Conservation (phyloP, 2,113 vertebrate species). For the Cephalopterus ornatus region DNA sequence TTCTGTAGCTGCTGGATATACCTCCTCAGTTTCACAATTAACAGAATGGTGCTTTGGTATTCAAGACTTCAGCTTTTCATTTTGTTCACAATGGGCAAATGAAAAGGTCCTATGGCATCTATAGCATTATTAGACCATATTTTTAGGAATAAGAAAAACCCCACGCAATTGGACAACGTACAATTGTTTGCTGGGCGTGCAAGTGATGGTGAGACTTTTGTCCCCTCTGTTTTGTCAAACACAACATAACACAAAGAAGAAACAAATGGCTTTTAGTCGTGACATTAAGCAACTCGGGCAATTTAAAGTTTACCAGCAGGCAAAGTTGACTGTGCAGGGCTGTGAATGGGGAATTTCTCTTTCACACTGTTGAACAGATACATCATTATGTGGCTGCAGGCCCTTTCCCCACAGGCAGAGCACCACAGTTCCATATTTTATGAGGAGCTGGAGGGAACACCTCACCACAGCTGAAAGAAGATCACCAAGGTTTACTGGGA, state of each 20-base stretch:
- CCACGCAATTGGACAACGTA: neutral
- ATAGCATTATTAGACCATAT: neutral
- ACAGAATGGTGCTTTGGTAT: neutral
- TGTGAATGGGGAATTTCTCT: neutral
- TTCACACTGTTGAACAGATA: neutral
- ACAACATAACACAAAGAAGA: neutral
- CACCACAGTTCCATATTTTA: neutral
- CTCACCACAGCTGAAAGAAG: neutral
- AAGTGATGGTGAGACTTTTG: neutral
- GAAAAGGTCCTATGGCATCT: neutral
- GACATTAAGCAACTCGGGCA: neutral
- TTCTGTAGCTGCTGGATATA: neutral
- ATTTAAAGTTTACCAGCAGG: constrained; percentile 15
- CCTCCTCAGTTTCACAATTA: neutral
- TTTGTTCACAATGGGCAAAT: neutral
- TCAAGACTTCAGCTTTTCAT: neutral
- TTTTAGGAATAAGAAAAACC: neutral
- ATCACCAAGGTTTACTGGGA: neutral
- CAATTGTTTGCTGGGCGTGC: neutral
- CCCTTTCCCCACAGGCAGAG: neutral
- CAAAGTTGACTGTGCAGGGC: neutral
- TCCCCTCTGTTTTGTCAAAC: neutral
- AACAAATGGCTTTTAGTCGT: constrained; percentile 1
- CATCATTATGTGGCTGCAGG: neutral
- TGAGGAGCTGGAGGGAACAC: neutral